Conservation (phyloP, 2,888 invertebrate genomes). For the Acleris sparsana region DNA sequence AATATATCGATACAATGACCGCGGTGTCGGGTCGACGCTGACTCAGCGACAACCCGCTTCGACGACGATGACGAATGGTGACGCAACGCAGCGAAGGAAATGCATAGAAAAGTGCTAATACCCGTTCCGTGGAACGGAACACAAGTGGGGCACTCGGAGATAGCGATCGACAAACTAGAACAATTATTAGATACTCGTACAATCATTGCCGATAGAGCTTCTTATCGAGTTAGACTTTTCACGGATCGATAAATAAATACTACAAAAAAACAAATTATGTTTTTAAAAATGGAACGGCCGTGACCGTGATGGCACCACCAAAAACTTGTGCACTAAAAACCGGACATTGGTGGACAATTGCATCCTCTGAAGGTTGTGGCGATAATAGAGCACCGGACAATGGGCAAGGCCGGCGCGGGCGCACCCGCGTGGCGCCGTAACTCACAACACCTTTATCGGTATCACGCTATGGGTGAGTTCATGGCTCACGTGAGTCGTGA, state of each 20-base stretch:
- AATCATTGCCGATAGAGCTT: background rate
- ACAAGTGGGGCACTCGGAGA: slow-evolving; percentile 10
- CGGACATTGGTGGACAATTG: slow-evolving; percentile 30
- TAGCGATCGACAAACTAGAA: slow-evolving; percentile 19
- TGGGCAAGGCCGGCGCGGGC: slow-evolving; percentile 43
- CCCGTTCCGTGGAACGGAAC: slow-evolving; percentile 18
- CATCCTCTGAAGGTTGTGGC: slow-evolving; percentile 25
- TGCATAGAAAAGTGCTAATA: slow-evolving; percentile 18
- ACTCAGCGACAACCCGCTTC: slow-evolving; percentile 11
- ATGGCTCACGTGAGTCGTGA: slow-evolving; percentile 30
- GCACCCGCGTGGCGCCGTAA: slow-evolving; percentile 1
- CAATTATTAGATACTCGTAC: slow-evolving; percentile 3
- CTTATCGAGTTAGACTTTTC: background rate
- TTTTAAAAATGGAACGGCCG: background rate
- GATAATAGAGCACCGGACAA: slow-evolving; percentile 38
- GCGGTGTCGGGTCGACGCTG: slow-evolving; percentile 10
- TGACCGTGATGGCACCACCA: slow-evolving; percentile 22
- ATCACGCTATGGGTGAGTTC: slow-evolving; percentile 1
- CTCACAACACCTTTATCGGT: slow-evolving; percentile 28
- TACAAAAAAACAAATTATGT: slow-evolving; percentile 11
- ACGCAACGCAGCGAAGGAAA: slow-evolving; percentile 18
- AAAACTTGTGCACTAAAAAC: slow-evolving; percentile 28
- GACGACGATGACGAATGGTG: slow-evolving; percentile 20
- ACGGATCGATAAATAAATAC: too few relatives aligned
- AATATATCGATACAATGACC: slow-evolving; percentile 15